Evolutionary conservation across 1,140 invertebrate genomes (phyloP), one percentile per base, ranked within the genome.

Genomic region (Drosophila guanche): DNA sequence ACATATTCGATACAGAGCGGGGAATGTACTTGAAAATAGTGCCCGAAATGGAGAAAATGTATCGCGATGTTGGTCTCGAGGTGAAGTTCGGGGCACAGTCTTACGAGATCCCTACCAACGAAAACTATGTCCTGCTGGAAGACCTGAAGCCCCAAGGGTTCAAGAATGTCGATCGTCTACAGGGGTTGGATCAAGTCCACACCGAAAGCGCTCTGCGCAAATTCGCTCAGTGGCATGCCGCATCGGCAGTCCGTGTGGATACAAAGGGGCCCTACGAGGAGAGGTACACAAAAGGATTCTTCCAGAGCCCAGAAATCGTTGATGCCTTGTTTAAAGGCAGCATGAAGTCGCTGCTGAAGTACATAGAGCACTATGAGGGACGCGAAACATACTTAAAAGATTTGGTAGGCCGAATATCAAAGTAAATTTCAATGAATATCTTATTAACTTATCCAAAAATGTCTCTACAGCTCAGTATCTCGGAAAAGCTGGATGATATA

Each of bases 211-310:
- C 93, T 0, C 85, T 94, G 0, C 92, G 92, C 25, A 92, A 92
- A n/a, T 75, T 94, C 14, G 94, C 93, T 0, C 92, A 92, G 29
- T 94, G 94, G 77, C 94, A 94, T 69, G 93, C 93, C 2, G 76
- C 89, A 0, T 92, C 91, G 0, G 83, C 85, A 0, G 69, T 76
- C 0, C 57, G 45, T 92, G 92, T 91, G 68, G 92, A 48, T 91
- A 93, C 91, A 81, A 92, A 7, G 75, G 93, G 80, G 81, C 92
- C 62, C 53, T 90, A 75, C 46, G 33, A 67, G 2, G 29, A 3
- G 0, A 22, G 55, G 14, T 52, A 67, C 5, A 37, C 40, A 0
- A 22, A 25, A 0, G 80, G 83, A 2, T 37, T 83, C 4, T 89
- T 81, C 2, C 25, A 33, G 3, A 40, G 41, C 20, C 16, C 54